Percentiles rank a stretch among this genome's conserved stretches.
Evolutionary conservation across 2,888 invertebrate genomes (phyloP).

Genomic region (Cephalotes varians): DNA sequence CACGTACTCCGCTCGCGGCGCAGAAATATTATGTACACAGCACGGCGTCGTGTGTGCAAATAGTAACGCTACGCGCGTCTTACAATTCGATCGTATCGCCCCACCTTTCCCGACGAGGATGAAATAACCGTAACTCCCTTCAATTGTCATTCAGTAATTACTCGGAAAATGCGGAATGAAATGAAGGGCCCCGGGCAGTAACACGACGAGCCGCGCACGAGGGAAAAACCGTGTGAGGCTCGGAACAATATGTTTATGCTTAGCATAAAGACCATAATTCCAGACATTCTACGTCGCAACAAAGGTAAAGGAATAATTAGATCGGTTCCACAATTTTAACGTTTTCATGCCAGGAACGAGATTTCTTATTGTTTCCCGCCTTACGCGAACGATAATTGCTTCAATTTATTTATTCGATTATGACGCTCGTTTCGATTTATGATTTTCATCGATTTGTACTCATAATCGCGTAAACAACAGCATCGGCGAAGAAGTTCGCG

Average conservation of each 20-base stretch:
- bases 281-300: conserved; percentile 26
- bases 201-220: conserved; percentile 29
- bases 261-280: conserved; percentile 43
- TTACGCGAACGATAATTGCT: background rate
- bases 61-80: conserved; percentile 52
- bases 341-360: background rate
- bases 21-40: conserved; percentile 54
- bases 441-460: background rate
- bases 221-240: conserved; percentile 42
- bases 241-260: conserved; percentile 51
- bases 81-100: conserved; percentile 56
- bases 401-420: too few relatives aligned
- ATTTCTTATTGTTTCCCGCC: background rate
- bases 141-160: conserved; percentile 53
- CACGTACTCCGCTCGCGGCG: conserved; percentile 52
- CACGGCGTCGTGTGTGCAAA: conserved; percentile 42
- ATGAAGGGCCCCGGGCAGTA: conserved; percentile 44
- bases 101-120: conserved; percentile 34
- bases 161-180: conserved; percentile 47
- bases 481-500: background rate
- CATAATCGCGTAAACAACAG: background rate
- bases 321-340: conserved; percentile 18
- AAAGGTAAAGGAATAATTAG: conserved; percentile 34
- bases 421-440: too few relatives aligned
- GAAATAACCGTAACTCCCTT: conserved; percentile 51